These are phyloP conservation scores for Palaemon carinicauda DNA, from an alignment of 1,140 invertebrate species.

Conservation along the genomic window DNA sequence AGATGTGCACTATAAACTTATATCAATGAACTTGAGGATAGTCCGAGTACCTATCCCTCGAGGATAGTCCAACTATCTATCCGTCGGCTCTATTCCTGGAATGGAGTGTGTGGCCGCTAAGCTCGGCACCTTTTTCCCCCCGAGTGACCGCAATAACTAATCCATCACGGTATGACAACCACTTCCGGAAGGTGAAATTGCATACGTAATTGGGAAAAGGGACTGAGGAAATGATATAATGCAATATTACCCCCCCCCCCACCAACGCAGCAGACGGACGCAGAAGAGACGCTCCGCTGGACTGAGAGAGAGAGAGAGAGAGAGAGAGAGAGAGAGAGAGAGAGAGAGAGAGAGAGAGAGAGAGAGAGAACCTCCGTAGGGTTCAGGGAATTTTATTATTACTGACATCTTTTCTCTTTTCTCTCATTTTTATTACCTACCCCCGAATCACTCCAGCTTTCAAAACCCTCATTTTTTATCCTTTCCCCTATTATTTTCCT, in stretches of 20 bases:
- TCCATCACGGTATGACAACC: not conserved
- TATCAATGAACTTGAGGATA: too few species aligned
- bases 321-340: not conserved
- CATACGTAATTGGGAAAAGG: not conserved
- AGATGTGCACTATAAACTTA: too few species aligned
- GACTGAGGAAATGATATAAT: not conserved
- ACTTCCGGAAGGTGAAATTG: slow-evolving; percentile 21
- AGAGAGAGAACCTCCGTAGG: not conserved
- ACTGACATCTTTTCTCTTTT: not conserved
- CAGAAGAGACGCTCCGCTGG: too few species aligned
- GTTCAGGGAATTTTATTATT: not conserved
- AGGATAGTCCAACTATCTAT: too few species aligned
- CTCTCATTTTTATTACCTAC: not conserved
- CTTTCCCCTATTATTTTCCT: not conserved
- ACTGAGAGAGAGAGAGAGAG: not conserved
- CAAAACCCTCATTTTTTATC: not conserved
- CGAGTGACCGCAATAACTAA: slow-evolving; percentile 23
- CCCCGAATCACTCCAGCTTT: not conserved
- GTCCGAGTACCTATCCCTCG: too few species aligned
- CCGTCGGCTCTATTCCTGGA: too few species aligned
- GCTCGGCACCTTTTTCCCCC: not conserved
- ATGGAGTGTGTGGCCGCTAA: too few species aligned
- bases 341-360: too few species aligned
- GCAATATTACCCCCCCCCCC: not conserved
- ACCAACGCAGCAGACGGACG: not conserved